A percentile compares a stretch with the other conserved stretches of the same genome.
These are phyloP conservation scores for Polypedilum vanderplanki DNA, from an alignment of 1,140 invertebrate genomes.

Conservation along the genomic window DNA sequence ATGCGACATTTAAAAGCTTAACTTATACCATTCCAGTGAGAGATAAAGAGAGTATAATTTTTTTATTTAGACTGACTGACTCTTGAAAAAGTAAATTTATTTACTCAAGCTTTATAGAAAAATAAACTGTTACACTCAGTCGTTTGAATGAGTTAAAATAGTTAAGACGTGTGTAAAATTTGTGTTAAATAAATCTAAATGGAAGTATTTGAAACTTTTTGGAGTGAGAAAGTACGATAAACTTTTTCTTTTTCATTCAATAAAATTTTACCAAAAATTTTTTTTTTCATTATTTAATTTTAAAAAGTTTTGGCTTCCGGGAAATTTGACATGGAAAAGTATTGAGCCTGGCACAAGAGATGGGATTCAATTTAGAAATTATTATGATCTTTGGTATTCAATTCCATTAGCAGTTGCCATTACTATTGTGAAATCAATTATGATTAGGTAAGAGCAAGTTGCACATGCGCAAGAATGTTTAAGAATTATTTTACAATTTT, in stretches of 20 bases:
- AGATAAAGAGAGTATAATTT: no score
- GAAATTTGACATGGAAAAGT: slow-evolving; percentile 80
- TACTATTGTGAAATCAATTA: slow-evolving; percentile 61
- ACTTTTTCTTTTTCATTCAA: not conserved
- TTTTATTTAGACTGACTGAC: no score
- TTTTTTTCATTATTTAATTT: slow-evolving; percentile 62
- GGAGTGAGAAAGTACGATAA: not conserved
- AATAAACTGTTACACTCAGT: not conserved
- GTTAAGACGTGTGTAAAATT: not conserved
- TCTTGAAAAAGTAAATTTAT: no score
- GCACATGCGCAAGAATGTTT: not conserved
- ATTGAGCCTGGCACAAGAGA: slow-evolving; percentile 68
- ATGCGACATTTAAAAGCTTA: no score
- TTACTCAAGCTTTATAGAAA: no score
- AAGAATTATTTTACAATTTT: not conserved
- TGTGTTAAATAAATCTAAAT: not conserved
- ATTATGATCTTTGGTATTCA: slow-evolving; percentile 72
- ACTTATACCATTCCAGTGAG: no score
- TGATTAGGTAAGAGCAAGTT: slow-evolving; percentile 66
- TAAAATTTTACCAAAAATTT: not conserved
- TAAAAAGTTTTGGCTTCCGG: slow-evolving; percentile 78
- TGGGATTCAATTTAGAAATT: slow-evolving; percentile 70
- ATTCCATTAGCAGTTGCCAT: slow-evolving; percentile 71
- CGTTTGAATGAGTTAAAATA: not conserved
- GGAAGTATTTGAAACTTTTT: not conserved